phyloP scores from a whole-genome alignment of 1,140 invertebrate species.

The Aphis craccivora region DNA sequence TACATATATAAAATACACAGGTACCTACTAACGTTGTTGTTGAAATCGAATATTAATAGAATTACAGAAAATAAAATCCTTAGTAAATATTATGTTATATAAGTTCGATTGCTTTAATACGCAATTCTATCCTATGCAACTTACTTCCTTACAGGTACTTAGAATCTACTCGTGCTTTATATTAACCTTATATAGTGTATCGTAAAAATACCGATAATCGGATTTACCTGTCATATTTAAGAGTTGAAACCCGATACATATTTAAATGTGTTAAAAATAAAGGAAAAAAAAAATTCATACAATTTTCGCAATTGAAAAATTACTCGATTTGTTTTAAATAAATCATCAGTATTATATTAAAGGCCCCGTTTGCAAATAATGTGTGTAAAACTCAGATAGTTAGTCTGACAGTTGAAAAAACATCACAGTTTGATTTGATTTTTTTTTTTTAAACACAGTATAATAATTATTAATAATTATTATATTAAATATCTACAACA shows the following conservation, averaged over 20 bases:
- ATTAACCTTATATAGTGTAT: no score
- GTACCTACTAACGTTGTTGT: background rate
- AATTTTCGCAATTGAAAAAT: no score
- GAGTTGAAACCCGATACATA: no score
- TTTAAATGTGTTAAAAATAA: no score
- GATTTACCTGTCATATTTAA: no score
- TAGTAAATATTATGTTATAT: background rate
- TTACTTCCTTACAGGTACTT: background rate
- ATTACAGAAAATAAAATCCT: background rate
- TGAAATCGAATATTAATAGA: background rate
- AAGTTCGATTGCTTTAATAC: background rate
- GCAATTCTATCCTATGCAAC: background rate
- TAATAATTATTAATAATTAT: background rate
- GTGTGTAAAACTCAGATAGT: background rate
- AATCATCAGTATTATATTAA: background rate
- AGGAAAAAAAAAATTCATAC: no score
- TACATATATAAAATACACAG: background rate
- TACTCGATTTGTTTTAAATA: background rate
- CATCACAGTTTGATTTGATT: background rate
- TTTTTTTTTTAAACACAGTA: background rate
- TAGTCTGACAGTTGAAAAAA: no score
- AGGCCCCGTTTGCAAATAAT: background rate
- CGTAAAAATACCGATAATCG: no score
- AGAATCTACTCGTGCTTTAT: no score
- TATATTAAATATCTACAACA: background rate